Evolutionary conservation across 2,888 invertebrate species (phyloP), one percentile per base, ranked within the genome.

Genomic region (Hemithea aestivaria): DNA sequence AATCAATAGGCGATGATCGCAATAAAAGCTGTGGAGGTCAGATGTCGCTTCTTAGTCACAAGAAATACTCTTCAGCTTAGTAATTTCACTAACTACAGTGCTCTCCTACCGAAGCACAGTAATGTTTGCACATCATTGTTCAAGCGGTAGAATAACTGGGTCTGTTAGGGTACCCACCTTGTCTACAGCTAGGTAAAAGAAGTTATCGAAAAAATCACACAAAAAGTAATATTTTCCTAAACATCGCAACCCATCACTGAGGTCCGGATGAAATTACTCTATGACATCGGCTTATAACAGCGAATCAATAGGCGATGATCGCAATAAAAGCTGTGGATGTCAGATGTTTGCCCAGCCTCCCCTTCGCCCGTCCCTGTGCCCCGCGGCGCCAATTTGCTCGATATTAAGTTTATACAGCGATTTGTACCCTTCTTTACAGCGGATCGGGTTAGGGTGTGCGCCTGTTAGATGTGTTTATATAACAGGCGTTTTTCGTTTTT

Each of bases 361-460:
- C 48, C 47, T 42, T 44, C 31, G 25, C 33, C 39, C 55, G 39
- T 43, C 54, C 42, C 46, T 42, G 53, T 62, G 64, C 56, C 67
- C 66, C 67, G 66, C 63, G 71, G 71, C 68, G 65, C 62, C 78
- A 76, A 77, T 79, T 80, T 77, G 73, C 70, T 67, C 82, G 82
- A 80, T 82, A 82, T 82, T 83, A 81, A 79, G 83, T 82, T 82
- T 82, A 82, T 82, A 74, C 75, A 80, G 77, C 81, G 82, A 83
- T 81, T 81, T 81, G 81, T 79, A 74, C 79, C 80, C 81, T 79
- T 74, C 77, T 77, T 79, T 75, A 78, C 78, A 76, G 71, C 33
- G 33, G 8, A 8, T 20, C 33, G 27, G 22, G 28, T 42, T 26
- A 29, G 20, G 36, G 9, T 7, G n/a, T 26, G 7, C 41, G 29